A percentile compares a stretch with the other conserved stretches of the same genome.
Evolutionary conservation across 2,797 vertebrate genomes (phyloP).

Genomic region (Rhabdophis nuchalis): DNA sequence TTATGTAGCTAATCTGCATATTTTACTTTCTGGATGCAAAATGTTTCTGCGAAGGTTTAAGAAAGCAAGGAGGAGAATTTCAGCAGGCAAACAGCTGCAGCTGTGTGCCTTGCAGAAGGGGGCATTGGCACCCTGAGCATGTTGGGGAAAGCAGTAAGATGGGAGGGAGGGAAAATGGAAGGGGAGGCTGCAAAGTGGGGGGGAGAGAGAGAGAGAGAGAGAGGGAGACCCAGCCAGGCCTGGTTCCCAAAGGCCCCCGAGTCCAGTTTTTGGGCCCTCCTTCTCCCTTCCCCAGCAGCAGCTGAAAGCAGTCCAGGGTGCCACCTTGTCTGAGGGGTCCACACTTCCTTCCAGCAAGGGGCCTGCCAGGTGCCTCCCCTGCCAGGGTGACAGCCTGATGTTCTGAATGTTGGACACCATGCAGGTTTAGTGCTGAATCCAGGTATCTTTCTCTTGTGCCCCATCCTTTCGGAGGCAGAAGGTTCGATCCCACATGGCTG

Average conservation of each 20-base stretch:
- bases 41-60: constrained; percentile 13
- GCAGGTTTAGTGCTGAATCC: not conserved
- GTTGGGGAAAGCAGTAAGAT: not conserved
- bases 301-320: not conserved
- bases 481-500: not conserved
- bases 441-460: not conserved
- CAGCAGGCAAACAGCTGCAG: not conserved
- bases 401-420: not conserved
- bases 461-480: not conserved
- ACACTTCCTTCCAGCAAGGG: not conserved
- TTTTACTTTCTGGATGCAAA: not conserved
- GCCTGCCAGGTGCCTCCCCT: too few relatives aligned
- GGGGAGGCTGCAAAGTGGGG: not conserved
- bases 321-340: not conserved
- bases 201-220: too few relatives aligned
- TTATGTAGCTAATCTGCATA: constrained; percentile 54
- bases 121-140: not conserved
- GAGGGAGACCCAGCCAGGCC: not conserved
- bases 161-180: not conserved
- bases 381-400: not conserved
- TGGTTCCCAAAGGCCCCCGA: not conserved
- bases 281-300: not conserved
- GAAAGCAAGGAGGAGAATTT: not conserved
- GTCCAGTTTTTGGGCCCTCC: not conserved
- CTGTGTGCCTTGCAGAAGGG: not conserved